phyloP scores from a whole-genome alignment of 2,888 invertebrate genomes.

The Serripes groenlandicus region DNA sequence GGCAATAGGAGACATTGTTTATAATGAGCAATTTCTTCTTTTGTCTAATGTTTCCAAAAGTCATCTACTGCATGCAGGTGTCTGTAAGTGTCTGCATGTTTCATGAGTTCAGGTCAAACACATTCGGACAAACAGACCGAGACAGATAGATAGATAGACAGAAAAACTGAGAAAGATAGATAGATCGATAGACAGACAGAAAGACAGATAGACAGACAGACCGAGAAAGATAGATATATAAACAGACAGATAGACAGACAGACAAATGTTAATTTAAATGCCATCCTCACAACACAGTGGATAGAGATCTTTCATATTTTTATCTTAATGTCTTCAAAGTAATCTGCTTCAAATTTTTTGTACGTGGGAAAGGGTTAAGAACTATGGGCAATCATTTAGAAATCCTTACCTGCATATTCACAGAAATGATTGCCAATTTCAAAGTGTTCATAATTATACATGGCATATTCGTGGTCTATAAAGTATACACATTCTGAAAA shows the following conservation, averaged over 20 bases:
- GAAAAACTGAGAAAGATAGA: too few species aligned
- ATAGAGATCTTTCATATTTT: too few species aligned
- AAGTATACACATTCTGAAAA: conserved; percentile 91
- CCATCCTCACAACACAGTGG: too few species aligned
- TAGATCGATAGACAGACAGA: too few species aligned
- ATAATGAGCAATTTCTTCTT: background rate
- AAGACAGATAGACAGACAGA: too few species aligned
- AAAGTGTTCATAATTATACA: conserved; percentile 96
- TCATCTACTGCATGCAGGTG: background rate
- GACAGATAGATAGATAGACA: too few species aligned
- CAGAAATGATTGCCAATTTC: conserved; percentile 99
- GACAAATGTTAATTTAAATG: too few species aligned
- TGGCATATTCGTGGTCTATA: conserved; percentile 99
- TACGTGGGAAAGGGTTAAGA: background rate
- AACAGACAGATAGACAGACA: too few species aligned
- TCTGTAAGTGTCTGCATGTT: background rate
- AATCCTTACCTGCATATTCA: conserved; percentile 94
- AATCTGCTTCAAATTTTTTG: background rate
- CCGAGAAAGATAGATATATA: too few species aligned
- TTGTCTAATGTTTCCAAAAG: background rate
- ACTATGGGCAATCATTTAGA: too few species aligned
- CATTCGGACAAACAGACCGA: too few species aligned
- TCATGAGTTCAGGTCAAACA: too few species aligned
- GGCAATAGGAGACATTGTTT: background rate
- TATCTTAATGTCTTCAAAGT: background rate